These are phyloP conservation scores for Chaenogobius annularis DNA, from an alignment of 2,113 vertebrate genomes.

Conservation along the genomic window DNA sequence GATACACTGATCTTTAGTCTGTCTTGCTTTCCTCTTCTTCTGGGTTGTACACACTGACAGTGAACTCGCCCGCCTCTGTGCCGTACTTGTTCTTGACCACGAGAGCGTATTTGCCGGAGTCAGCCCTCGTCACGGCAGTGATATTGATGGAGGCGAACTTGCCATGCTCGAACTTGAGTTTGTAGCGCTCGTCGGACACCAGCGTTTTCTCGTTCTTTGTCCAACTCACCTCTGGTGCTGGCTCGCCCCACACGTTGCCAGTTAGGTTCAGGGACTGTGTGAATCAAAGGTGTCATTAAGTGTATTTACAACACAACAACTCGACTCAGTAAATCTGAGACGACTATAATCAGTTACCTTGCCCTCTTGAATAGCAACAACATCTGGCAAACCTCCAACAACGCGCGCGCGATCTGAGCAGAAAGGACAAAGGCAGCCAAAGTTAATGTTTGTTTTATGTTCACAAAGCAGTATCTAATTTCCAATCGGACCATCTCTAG, in stretches of 20 bases:
- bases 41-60: conserved; percentile 95
- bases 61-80: conserved; percentile 90
- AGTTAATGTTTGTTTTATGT: not conserved
- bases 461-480: conserved; percentile 17
- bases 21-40: conserved; percentile 83
- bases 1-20: conserved; percentile 44
- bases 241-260: conserved; percentile 96
- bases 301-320: not conserved
- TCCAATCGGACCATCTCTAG: not conserved
- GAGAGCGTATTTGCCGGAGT: conserved; percentile 95
- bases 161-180: conserved; percentile 85
- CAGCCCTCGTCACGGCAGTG: conserved; percentile 75
- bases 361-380: conserved; percentile 98
- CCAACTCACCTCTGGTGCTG: conserved; percentile 89
- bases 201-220: conserved; percentile 89
- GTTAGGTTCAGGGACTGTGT: conserved; percentile 93
- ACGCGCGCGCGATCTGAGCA: conserved; percentile 93
- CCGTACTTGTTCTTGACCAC: conserved; percentile 97
- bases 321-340: not conserved
- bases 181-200: conserved; percentile 78
- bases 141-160: conserved; percentile 92
- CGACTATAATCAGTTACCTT: conserved; percentile 82
- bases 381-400: conserved; percentile 93
- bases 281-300: conserved; percentile 5
- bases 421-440: conserved; percentile 20